A percentile compares a stretch with the other conserved stretches of the same genome.
phyloP scores from a whole-genome alignment of 2,113 vertebrate genomes.

The Rhinichthys klamathensis region DNA sequence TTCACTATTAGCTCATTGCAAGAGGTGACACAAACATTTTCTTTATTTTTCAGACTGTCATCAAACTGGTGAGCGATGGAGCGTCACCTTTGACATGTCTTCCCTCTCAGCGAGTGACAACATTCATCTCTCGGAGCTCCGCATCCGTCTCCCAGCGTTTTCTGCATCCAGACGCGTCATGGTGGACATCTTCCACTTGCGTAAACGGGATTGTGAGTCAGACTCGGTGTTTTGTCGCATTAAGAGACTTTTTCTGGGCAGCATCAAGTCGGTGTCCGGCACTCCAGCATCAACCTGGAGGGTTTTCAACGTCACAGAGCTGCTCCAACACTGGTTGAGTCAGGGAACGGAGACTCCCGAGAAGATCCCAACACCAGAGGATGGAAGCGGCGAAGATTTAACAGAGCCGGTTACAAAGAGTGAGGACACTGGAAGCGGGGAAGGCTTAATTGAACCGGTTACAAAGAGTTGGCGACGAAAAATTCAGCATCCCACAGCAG shows the following conservation, averaged over 20 bases:
- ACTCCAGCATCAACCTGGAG: slow-evolving; percentile 75
- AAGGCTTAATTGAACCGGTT: not conserved
- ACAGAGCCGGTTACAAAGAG: not conserved
- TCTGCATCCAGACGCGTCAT: slow-evolving; percentile 58
- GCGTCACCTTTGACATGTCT: slow-evolving; percentile 85
- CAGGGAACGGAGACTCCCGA: slow-evolving; percentile 45
- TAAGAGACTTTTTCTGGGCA: slow-evolving; percentile 78
- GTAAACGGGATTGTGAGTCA: slow-evolving; percentile 57
- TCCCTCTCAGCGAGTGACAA: slow-evolving; percentile 77
- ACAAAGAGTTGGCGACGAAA: slow-evolving; percentile 40
- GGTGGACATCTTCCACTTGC: slow-evolving; percentile 82
- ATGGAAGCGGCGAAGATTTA: slow-evolving; percentile 8
- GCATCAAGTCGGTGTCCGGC: slow-evolving; percentile 59
- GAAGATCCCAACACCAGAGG: slow-evolving; percentile 38
- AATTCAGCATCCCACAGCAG: slow-evolving; percentile 57
- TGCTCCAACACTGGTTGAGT: slow-evolving; percentile 79
- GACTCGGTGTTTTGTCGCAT: slow-evolving; percentile 54
- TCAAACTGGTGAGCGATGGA: slow-evolving; percentile 78
- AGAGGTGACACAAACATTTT: not conserved
- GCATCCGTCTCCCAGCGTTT: slow-evolving; percentile 69
- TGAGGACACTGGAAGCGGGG: slow-evolving; percentile 10
- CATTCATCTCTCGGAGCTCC: slow-evolving; percentile 82
- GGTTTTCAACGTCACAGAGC: slow-evolving; percentile 80
- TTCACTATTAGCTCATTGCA: not conserved
- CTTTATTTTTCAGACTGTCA: slow-evolving; percentile 72